Base-by-base conservation (phyloP, 1,140 invertebrate genomes). In the Spodoptera litura region DNA sequence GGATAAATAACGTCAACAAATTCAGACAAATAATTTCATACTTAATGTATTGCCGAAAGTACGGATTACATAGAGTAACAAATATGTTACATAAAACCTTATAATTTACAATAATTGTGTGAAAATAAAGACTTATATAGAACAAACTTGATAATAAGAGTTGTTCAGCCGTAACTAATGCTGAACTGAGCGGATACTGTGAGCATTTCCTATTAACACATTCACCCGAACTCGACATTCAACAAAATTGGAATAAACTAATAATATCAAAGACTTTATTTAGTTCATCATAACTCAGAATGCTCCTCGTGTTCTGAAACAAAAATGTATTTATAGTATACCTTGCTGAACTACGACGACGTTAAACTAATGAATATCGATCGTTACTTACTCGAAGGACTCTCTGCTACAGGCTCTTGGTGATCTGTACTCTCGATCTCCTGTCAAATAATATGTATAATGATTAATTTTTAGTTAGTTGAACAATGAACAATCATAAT, bases 231-330 rank as follows among this genome's bases (percentile, higher is more conserved):
- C 56, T 79, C 78, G 81, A 78, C 81, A 83, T 70, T 80, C 66
- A 85, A 88, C 79, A 79, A 87, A 87, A 89, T 84, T 89, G 84
- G 84, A 89, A 91, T 90, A 87, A 81, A 81, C 61, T 85, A 89
- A 86, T 87, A 83, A 84, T 83, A 81, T 81, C 68, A 53, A 55
- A 52, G 59, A 80, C 81, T 83, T 89, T 87, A 87, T 83, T 89
- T 87, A 87, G 83, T 86, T 88, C 86, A 92, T 95, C 93, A 95
- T 94, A 95, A 95, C 89, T 95, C 95, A 9, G 91, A 92, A 86
- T 95, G 95, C 81, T 90, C 58, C 8, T 81, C 83, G 55, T 90
- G 85, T 81, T 83, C 92, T 94, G 91, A 44, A 84, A 82, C 52
- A 79, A 68, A 44, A 44, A 44, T 6, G 9, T 9, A 44, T 6